Percentiles rank a stretch among this genome's conserved stretches.
phyloP scores from a whole-genome alignment of 2,888 invertebrate species.

The Epirrhoe alternata region DNA sequence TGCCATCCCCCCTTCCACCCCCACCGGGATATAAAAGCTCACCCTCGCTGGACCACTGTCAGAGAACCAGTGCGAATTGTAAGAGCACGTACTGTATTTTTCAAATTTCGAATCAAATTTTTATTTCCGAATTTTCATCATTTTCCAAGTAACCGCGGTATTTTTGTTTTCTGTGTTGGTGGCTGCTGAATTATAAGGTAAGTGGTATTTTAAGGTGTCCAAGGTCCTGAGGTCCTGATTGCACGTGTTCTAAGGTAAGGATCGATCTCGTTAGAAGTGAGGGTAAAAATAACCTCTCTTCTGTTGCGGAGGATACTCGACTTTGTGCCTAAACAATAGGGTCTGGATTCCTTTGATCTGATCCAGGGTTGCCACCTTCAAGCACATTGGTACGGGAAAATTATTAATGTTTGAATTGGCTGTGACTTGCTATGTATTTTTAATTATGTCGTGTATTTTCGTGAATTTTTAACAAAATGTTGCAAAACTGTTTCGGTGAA shows the following conservation, averaged over 20 bases:
- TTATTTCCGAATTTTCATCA: conserved; percentile 38
- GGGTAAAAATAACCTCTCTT: conserved; percentile 54
- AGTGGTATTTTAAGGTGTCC: conserved; percentile 49
- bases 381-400: conserved; percentile 32
- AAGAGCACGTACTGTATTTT: conserved; percentile 58
- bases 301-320: conserved; percentile 33
- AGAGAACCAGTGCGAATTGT: conserved; percentile 77
- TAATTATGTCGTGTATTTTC: conserved; percentile 21
- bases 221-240: conserved; percentile 18
- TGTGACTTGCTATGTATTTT: conserved; percentile 36
- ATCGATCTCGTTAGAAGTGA: conserved; percentile 58
- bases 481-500: too few species aligned
- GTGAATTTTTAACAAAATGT: neutral
- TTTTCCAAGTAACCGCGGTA: conserved; percentile 26
- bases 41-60: conserved; percentile 57
- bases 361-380: conserved; percentile 37
- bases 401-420: conserved; percentile 42
- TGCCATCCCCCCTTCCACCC: conserved; percentile 63
- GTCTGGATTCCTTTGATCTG: conserved; percentile 31
- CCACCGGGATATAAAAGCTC: conserved; percentile 72
- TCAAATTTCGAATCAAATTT: conserved; percentile 55
- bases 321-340: conserved; percentile 28
- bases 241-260: conserved; percentile 51
- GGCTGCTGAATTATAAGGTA: conserved; percentile 62
- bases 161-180: conserved; percentile 53